Evolutionary conservation across 2,888 invertebrate species (phyloP).

Genomic region (Meiosimyza decipiens): DNA sequence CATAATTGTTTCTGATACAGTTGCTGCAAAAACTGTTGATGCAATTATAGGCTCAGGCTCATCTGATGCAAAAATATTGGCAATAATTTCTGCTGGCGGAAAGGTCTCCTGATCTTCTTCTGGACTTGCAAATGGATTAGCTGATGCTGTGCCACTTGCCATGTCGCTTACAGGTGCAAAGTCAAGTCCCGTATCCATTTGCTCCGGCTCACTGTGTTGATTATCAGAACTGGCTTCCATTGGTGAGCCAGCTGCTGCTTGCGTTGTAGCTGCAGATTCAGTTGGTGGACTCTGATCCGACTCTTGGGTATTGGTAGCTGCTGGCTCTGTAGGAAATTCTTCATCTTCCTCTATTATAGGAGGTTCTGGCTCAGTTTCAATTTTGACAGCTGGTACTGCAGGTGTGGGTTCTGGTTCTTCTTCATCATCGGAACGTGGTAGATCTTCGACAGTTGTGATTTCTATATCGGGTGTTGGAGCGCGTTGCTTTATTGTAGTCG

Average conservation of each 20-base stretch:
- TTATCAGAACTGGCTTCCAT: conserved; percentile 50
- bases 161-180: conserved; percentile 55
- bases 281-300: conserved; percentile 59
- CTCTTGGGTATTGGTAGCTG: conserved; percentile 43
- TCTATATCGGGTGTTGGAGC: conserved; percentile 66
- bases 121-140: conserved; percentile 69
- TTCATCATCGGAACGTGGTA: conserved; percentile 65
- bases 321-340: conserved; percentile 30
- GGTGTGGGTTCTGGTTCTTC: conserved; percentile 56
- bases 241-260: conserved; percentile 51
- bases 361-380: conserved; percentile 38
- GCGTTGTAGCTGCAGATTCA: conserved; percentile 54
- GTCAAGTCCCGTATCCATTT: conserved; percentile 65
- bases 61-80: conserved; percentile 56
- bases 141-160: conserved; percentile 61
- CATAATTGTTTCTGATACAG: conserved; percentile 25
- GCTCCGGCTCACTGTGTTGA: conserved; percentile 54
- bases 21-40: conserved; percentile 48
- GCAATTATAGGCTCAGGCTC: conserved; percentile 47
- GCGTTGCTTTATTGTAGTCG: conserved; percentile 51
- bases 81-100: conserved; percentile 49
- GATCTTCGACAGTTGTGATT: conserved; percentile 65
- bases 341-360: conserved; percentile 34
- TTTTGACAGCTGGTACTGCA: conserved; percentile 36
- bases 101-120: conserved; percentile 63